Evolutionary conservation across 2,113 vertebrate species (phyloP), one percentile per base, ranked within the genome.

Genomic region (Macrotis lagotis): DNA sequence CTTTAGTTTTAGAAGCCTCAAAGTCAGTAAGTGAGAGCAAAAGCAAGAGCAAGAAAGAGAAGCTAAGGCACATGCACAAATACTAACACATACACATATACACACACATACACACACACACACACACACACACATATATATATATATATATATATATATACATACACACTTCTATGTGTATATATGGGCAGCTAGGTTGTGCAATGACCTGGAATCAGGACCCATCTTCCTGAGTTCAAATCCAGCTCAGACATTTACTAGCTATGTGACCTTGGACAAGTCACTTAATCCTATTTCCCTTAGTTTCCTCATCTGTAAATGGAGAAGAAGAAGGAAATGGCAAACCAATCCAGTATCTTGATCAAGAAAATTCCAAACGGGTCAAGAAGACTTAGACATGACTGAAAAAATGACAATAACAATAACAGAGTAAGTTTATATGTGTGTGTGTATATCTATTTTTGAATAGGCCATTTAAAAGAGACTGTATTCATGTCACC

Each of bases 1-100:
- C 51, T 44, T 92, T 55, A 28, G 53, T 94, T 94, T 92, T 88
- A 90, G 31, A 95, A 92, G 89, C 90, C 6, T 89, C 28, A 11
- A 25, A 91, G 50, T 53, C 59, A 44, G 37, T n/a, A 49, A 49
- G 49, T 53, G 44, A 83, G 66, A 1, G n/a, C 2, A 49, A 51
- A 74, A 93, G 22, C 49, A 47, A 94, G 66, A 49, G 26, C 25
- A 26, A 44, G 24, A 90, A 2, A 59, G 4, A 19, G 37, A 19
- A n/a, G 4, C 4, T 74, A 74, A 74, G 14, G 59, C 3, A 16
- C 12, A 24, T 53, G 16, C 16, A 51, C 51, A 12, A n/a, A n/a
- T n/a, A n/a, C n/a, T n/a, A n/a, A 19, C 11, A 59, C 14, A 31
- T 11, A 31, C 26, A 55, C 8, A 14, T 12, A 16, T 14, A 37